Conservation (phyloP, 2,113 vertebrate genomes). For the Podarcis cretensis region DNA sequence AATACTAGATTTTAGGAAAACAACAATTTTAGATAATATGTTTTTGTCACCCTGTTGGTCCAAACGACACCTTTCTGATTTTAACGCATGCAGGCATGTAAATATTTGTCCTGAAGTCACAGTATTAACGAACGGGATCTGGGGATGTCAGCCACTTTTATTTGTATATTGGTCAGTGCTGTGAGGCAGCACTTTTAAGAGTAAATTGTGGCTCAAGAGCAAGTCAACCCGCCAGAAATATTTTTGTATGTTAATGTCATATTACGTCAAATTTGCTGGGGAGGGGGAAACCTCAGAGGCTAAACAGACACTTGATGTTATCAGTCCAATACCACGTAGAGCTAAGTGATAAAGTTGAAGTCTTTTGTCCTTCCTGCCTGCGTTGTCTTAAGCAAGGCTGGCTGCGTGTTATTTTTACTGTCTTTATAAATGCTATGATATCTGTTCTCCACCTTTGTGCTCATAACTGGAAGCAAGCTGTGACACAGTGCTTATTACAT, state of each 20-base stretch:
- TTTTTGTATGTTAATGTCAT: constrained; percentile 88
- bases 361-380: constrained; percentile 72
- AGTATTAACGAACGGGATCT: constrained; percentile 99
- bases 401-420: constrained; percentile 81
- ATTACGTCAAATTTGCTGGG: constrained; percentile 81
- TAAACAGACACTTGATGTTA: constrained; percentile 82
- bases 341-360: constrained; percentile 80
- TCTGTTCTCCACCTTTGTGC: constrained; percentile 88
- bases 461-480: constrained; percentile 84
- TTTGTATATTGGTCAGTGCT: constrained; percentile 82
- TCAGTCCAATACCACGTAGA: constrained; percentile 81
- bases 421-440: constrained; percentile 82
- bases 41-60: constrained; percentile 97
- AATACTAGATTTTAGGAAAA: constrained; percentile 91
- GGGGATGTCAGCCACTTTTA: constrained; percentile 84
- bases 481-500: constrained; percentile 74
- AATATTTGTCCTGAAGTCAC: constrained; percentile 99
- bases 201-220: constrained; percentile 79
- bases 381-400: constrained; percentile 74
- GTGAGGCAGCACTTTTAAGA: constrained; percentile 74
- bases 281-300: constrained; percentile 64
- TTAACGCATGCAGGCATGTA: constrained; percentile 99
- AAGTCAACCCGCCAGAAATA: constrained; percentile 83
- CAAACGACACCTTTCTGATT: constrained; percentile 98
- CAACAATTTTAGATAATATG: constrained; percentile 89